Percentiles rank a stretch among this genome's conserved stretches.
phyloP scores from a whole-genome alignment of 2,888 invertebrate genomes.

The Pedicia rivosa region DNA sequence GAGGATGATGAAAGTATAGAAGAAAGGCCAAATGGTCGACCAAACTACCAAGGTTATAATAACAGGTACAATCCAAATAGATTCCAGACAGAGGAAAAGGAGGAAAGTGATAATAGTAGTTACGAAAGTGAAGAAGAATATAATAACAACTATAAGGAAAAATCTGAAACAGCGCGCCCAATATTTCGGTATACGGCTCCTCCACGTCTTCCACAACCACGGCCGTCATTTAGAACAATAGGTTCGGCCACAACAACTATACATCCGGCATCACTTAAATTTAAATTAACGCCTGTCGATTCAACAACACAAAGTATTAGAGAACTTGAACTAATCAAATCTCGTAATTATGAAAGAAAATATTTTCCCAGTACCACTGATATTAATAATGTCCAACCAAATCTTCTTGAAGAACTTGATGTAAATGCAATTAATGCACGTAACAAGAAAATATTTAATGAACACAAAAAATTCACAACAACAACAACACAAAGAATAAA shows the following conservation, averaged over 20 bases:
- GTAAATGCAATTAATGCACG: constrained; percentile 35
- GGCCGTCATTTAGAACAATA: no score
- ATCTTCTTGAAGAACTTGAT: constrained; percentile 29
- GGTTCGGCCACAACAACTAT: constrained; percentile 14
- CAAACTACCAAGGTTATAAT: no score
- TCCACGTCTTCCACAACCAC: constrained; percentile 12
- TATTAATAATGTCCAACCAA: constrained; percentile 16
- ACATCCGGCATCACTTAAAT: constrained; percentile 23
- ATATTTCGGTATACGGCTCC: constrained; percentile 11
- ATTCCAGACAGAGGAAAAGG: constrained; percentile 7
- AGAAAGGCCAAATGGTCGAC: no score
- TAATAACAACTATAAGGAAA: constrained; percentile 12
- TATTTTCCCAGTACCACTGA: constrained; percentile 19
- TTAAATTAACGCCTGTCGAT: constrained; percentile 17
- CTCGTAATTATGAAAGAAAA: constrained; percentile 26
- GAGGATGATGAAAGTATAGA: no score
- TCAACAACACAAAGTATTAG: constrained; percentile 20
- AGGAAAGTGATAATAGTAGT: constrained; percentile 9
- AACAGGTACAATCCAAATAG: no score
- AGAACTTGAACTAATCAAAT: no score
- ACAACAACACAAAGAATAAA: constrained; percentile 18
- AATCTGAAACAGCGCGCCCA: constrained; percentile 10
- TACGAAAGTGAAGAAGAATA: constrained; percentile 13
- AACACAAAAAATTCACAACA: constrained; percentile 26
- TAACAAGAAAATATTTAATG: constrained; percentile 36